Conservation (phyloP, 2,888 invertebrate species). For the Lypha dubia region DNA sequence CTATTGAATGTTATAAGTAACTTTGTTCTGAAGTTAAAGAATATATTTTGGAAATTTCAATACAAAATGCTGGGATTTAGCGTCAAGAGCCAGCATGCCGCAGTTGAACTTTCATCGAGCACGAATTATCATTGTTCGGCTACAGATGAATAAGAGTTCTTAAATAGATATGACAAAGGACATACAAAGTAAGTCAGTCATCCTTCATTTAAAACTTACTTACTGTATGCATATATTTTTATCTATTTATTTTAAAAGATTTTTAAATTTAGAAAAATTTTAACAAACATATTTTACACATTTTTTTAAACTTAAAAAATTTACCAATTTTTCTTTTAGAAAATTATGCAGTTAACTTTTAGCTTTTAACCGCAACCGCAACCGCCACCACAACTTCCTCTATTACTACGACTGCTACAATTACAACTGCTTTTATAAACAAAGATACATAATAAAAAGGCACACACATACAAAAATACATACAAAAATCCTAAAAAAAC, state of each 20-base stretch:
- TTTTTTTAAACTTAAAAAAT: conserved; percentile 35
- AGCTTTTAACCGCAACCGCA: conserved; percentile 63
- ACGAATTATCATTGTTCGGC: too few relatives aligned
- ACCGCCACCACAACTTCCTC: conserved; percentile 39
- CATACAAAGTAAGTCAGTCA: too few relatives aligned
- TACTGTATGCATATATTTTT: not conserved
- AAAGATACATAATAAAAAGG: not conserved
- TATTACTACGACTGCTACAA: conserved; percentile 23
- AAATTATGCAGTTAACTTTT: conserved; percentile 63
- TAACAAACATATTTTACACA: conserved; percentile 5
- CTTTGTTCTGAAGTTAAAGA: too few relatives aligned
- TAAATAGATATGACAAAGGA: too few relatives aligned
- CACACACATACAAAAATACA: not conserved
- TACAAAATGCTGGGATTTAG: too few relatives aligned
- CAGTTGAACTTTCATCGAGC: too few relatives aligned
- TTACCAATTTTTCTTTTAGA: conserved; percentile 7
- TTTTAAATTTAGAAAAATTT: conserved; percentile 4
- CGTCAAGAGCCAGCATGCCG: too few relatives aligned
- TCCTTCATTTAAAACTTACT: not conserved
- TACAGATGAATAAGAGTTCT: too few relatives aligned
- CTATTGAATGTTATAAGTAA: too few relatives aligned
- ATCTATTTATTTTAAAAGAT: not conserved
- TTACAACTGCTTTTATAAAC: conserved; percentile 38
- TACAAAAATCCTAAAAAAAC: not conserved
- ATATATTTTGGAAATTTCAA: too few relatives aligned